Base-by-base conservation (phyloP, 2,888 invertebrate species). In the Orthosia cruda region DNA sequence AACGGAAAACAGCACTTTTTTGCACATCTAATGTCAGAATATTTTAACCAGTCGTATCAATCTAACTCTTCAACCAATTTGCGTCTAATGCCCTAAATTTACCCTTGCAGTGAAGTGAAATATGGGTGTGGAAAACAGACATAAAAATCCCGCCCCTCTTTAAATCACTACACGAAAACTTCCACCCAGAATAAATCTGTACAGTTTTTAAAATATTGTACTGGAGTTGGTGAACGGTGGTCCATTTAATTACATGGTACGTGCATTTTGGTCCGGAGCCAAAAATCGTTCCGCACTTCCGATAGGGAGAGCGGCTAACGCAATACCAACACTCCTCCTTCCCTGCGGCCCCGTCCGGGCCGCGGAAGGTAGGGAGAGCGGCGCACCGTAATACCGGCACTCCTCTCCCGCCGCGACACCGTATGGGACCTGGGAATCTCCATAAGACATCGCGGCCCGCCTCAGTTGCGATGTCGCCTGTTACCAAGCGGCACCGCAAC, bases 231-330 rank as follows among this genome's bases (percentile, higher is more conserved):
- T 86, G 84, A 86, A 81, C 79, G 71, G 80, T 84, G 82, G 86
- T 84, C 78, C 86, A 87, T 89, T 90, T 91, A 90, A 91, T 91
- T 91, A 91, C 88, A 90, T 87, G 89, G 80, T 85, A 79, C 76
- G 80, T 89, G 88, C 85, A 84, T 87, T 90, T 89, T 91, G 91
- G 91, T 86, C 69, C 70, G 3, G 74, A 84, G 91, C 90, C 91
- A 91, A 90, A 89, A 89, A 87, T 75, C 74, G 74, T 80, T 81
- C 80, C 61, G 70, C 77, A n/a, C n/a, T n/a, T n/a, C n/a, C n/a
- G n/a, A n/a, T n/a, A n/a, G n/a, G n/a, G n/a, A n/a, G n/a, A n/a
- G n/a, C n/a, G n/a, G n/a, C n/a, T n/a, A n/a, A n/a, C n/a, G n/a
- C n/a, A n/a, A n/a, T n/a, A n/a, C n/a, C n/a, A n/a, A n/a, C n/a